phyloP scores from a whole-genome alignment of 2,113 vertebrate species.

The Holacanthus passer region DNA sequence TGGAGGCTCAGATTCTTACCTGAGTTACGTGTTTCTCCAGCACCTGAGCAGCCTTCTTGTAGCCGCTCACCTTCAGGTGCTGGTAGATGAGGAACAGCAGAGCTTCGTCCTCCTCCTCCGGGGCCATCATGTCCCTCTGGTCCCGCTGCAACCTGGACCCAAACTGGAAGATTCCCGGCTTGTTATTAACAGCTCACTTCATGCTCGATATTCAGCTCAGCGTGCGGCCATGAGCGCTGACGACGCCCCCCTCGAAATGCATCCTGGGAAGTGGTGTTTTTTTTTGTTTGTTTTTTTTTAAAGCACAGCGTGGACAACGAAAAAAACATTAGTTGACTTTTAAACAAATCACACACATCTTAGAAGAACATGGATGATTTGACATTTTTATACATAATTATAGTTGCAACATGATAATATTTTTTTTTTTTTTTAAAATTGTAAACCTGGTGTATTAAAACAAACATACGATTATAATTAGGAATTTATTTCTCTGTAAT shows the following conservation, averaged over 20 bases:
- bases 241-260: conserved; percentile 67
- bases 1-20: conserved; percentile 56
- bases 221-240: conserved; percentile 7
- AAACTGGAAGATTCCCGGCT: not conserved
- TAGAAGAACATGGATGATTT: too few relatives aligned
- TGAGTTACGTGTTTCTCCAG: conserved; percentile 73
- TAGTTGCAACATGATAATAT: too few relatives aligned
- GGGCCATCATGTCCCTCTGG: conserved; percentile 54
- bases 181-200: conserved; percentile 42
- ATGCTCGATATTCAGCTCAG: conserved; percentile 43
- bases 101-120: conserved; percentile 58
- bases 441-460: not conserved
- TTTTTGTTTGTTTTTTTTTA: not conserved
- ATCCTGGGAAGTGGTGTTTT: conserved; percentile 62
- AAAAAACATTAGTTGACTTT: not conserved
- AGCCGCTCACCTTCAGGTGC: conserved; percentile 75
- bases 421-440: too few relatives aligned
- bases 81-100: conserved; percentile 75
- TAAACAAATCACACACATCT: not conserved
- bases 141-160: fast-evolving
- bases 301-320: fast-evolving
- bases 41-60: conserved; percentile 68
- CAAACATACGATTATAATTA: too few relatives aligned
- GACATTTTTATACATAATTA: too few relatives aligned
- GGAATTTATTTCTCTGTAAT: not conserved